Evolutionary conservation across 2,113 vertebrate species (phyloP), one percentile per base, ranked within the genome.

Genomic region (Pavo muticus): DNA sequence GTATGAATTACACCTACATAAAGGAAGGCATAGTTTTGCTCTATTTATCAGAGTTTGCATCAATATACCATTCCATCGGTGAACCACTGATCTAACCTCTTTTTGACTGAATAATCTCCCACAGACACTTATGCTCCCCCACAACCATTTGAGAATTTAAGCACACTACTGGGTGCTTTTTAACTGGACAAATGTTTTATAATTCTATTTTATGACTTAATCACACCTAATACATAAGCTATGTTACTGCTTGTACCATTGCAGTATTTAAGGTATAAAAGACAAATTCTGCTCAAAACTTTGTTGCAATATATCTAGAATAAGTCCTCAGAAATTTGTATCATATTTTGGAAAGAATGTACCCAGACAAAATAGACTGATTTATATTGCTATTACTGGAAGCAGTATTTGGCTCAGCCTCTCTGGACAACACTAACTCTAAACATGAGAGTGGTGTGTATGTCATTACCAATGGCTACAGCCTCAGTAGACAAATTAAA

Each of bases 391-490:
- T 82, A 10, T 72, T 72, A 32, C 52, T 69, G 85, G 61, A 90
- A 93, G 57, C 15, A 64, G 7, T 47, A 39, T 88, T 90, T 90
- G 63, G 67, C 68, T 93, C 86, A 90, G 25, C 19, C 56, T 39
- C 71, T 85, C 59, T n/a, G 35, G 71, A 44, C 16, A 72, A 27
- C 35, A 56, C 21, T 61, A 69, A 14, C 37, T 61, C 29, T 27
- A 79, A 87, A 30, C 23, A 37, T 15, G 57, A 89, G 30, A 68
- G 54, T 37, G 27, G 14, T 84, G 17, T 19, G 13, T 44, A 30
- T 35, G 32, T 30, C 59, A 40, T 61, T 79, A 68, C 21, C 29
- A 42, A 44, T 42, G 39, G 14, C 29, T 90, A n/a, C 15, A 84
- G 59, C 7, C 54, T 90, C 64, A 59, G 56, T 1, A 74, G 65